Conservation (phyloP, 2,888 invertebrate genomes). For the Phyllotreta striolata region DNA sequence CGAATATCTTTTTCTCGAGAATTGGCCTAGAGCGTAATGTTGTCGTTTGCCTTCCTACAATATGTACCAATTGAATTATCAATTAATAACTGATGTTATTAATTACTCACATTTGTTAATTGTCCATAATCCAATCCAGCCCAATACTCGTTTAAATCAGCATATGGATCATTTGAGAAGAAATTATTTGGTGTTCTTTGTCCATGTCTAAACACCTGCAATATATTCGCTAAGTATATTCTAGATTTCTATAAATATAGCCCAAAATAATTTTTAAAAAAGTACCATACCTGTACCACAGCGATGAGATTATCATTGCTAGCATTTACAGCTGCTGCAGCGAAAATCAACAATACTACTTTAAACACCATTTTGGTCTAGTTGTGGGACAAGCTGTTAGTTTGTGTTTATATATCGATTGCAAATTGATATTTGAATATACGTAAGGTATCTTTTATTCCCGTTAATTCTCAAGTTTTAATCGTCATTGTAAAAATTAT, state of each 20-base stretch:
- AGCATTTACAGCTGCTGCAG: conserved; percentile 3
- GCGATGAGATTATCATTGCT: conserved; percentile 17
- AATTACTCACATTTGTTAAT: conserved; percentile 35
- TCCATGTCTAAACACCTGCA: conserved; percentile 38
- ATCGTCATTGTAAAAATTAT: too few species aligned
- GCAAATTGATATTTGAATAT: too few species aligned
- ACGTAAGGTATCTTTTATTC: too few species aligned
- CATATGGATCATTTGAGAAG: conserved; percentile 33
- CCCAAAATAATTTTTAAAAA: not conserved
- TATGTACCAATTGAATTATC: not conserved
- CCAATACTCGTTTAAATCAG: conserved; percentile 25
- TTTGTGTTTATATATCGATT: too few species aligned
- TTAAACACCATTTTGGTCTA: not conserved
- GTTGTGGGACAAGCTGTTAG: too few species aligned
- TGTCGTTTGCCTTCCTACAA: conserved; percentile 69
- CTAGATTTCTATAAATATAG: not conserved
- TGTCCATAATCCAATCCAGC: conserved; percentile 26
- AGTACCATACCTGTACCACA: conserved; percentile 16
- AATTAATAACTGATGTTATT: not conserved
- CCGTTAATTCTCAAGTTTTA: too few species aligned
- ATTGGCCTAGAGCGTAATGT: conserved; percentile 75
- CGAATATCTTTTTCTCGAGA: conserved; percentile 73
- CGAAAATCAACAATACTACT: not conserved
- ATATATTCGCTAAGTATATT: conserved; percentile 9
- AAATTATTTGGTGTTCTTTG: conserved; percentile 26